Conservation (phyloP, 35 echinoderm and acorn worm genomes). For the Apostichopus parvimensis region DNA sequence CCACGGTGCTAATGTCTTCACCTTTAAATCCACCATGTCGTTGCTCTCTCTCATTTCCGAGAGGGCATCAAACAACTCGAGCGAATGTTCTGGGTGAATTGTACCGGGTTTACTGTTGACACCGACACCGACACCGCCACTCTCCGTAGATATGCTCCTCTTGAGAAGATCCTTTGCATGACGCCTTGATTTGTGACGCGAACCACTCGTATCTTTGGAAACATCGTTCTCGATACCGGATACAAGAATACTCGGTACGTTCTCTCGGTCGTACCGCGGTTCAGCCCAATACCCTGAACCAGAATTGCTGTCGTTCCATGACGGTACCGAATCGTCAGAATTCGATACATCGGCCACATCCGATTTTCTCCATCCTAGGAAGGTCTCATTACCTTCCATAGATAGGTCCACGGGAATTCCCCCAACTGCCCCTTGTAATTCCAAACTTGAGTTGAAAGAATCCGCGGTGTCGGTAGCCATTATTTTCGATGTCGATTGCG, state of each 20-base stretch:
- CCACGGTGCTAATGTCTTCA: constrained; percentile 51
- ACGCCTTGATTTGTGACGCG: not conserved
- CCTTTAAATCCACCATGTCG: constrained; percentile 73
- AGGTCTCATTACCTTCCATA: constrained; percentile 6
- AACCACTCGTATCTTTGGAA: not conserved
- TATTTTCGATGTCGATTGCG: not conserved
- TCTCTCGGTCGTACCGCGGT: constrained; percentile 60
- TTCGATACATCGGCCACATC: constrained; percentile 22
- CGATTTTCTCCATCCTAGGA: constrained; percentile 38
- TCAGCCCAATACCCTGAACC: constrained; percentile 50
- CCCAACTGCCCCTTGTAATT: not conserved
- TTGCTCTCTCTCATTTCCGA: constrained; percentile 74
- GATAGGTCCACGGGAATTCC: constrained; percentile 15
- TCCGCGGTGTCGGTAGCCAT: not conserved
- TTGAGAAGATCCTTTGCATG: not conserved
- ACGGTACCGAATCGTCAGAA: constrained; percentile 51
- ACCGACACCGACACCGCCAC: not conserved
- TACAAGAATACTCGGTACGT: constrained; percentile 82
- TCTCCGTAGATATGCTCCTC: constrained; percentile 34
- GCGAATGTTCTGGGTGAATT: constrained; percentile 73
- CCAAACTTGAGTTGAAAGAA: not conserved
- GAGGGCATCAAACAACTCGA: constrained; percentile 63
- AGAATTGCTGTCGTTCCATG: constrained; percentile 51
- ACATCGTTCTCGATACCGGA: constrained; percentile 59
- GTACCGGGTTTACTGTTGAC: not conserved